These are phyloP conservation scores for Oreortyx pictus DNA, from an alignment of 2,797 vertebrate genomes.

Conservation along the genomic window DNA sequence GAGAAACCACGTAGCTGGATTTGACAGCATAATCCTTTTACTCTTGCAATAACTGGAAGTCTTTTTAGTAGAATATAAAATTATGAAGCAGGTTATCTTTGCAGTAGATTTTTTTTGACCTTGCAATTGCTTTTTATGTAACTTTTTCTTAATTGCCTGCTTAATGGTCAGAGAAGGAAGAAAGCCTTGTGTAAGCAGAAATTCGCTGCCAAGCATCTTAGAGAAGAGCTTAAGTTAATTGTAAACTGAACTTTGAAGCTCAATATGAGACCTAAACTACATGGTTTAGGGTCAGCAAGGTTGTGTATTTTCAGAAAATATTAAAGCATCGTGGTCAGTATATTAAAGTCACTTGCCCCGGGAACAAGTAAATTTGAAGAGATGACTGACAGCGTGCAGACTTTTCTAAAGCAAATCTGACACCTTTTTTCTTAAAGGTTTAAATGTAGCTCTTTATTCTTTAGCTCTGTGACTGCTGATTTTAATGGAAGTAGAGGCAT, in stretches of 20 bases:
- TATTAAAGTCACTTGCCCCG: not conserved
- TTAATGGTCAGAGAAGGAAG: not conserved
- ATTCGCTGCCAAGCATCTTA: conserved; percentile 8
- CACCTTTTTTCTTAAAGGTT: not conserved
- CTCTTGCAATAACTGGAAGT: not conserved
- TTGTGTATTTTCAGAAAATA: not conserved
- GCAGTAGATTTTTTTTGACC: conserved; percentile 24
- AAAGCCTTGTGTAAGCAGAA: not conserved
- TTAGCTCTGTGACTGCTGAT: not conserved
- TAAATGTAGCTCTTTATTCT: not conserved
- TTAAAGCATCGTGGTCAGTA: not conserved
- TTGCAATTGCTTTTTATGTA: conserved; percentile 19
- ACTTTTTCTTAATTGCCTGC: conserved; percentile 7
- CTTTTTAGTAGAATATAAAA: not conserved
- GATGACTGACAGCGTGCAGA: not conserved
- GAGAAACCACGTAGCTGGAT: not conserved
- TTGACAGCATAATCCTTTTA: not conserved
- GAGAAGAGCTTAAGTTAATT: conserved; percentile 24
- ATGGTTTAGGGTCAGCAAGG: not conserved
- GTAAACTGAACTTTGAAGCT: not conserved
- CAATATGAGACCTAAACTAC: not conserved
- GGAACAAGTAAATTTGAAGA: not conserved
- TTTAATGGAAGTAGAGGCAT: not conserved
- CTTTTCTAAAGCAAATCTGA: not conserved
- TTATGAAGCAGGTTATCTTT: not conserved